Percentiles rank a stretch among this genome's conserved stretches.
Conservation (phyloP, 2,113 vertebrate species). For the Syngnathus floridae region DNA sequence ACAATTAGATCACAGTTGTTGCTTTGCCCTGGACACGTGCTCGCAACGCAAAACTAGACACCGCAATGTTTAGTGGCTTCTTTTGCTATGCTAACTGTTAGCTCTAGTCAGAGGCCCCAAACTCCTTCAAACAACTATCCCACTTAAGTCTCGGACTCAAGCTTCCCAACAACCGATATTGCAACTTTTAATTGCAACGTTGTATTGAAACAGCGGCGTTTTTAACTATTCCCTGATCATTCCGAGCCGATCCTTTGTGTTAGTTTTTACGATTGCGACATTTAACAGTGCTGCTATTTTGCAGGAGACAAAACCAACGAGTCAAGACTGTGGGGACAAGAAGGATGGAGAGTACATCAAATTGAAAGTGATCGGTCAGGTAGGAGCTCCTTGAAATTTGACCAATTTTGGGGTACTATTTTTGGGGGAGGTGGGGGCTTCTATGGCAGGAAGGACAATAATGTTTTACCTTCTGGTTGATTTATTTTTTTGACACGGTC, state of each 20-base stretch:
- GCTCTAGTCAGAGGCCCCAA: slow-evolving; percentile 42
- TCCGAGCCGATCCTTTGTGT: too few relatives aligned
- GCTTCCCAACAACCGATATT: too few relatives aligned
- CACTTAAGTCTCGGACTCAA: not conserved
- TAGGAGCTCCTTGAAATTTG: not conserved
- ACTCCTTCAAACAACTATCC: slow-evolving; percentile 1
- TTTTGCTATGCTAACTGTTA: slow-evolving; percentile 41
- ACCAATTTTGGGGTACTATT: not conserved
- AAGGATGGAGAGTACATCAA: slow-evolving; percentile 99
- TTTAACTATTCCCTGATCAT: not conserved
- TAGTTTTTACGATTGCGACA: not conserved
- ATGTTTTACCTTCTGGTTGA: too few relatives aligned
- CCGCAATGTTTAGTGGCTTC: not conserved
- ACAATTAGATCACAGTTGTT: fast-evolving
- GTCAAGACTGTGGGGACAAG: slow-evolving; percentile 91
- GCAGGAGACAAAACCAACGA: slow-evolving; percentile 95
- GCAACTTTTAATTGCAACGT: not conserved
- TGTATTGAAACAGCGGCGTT: not conserved
- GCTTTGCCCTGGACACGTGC: not conserved
- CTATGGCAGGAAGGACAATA: not conserved
- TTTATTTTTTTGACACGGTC: not conserved
- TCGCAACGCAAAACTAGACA: fast-evolving
- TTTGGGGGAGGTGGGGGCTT: not conserved
- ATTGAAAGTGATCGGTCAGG: slow-evolving; percentile 95
- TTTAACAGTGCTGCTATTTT: slow-evolving; percentile 18